Percentiles rank a stretch among this genome's conserved stretches.
phyloP scores from a whole-genome alignment of 2,113 vertebrate species.

The Eretmochelys imbricata region DNA sequence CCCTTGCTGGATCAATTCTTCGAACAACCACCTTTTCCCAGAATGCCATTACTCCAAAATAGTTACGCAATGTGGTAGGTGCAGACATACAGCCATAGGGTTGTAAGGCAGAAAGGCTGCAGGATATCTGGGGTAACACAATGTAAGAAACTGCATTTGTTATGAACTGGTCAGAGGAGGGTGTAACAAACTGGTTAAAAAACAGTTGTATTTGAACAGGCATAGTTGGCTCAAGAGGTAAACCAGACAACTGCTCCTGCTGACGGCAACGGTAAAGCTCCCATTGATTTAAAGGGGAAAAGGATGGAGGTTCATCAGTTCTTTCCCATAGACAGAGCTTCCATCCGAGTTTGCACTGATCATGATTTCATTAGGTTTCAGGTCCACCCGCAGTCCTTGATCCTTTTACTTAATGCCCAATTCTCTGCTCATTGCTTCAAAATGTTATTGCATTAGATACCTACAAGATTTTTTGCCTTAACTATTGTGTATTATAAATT shows the following conservation, averaged over 20 bases:
- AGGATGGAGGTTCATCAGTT: not conserved
- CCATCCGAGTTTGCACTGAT: fast-evolving
- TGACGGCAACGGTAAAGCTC: not conserved
- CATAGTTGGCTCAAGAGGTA: constrained; percentile 1
- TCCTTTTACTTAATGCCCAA: not conserved
- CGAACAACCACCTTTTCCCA: constrained; percentile 21
- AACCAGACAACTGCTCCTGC: not conserved
- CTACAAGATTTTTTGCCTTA: not conserved
- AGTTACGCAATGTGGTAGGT: not conserved
- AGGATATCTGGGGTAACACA: constrained; percentile 56
- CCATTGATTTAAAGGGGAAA: not conserved
- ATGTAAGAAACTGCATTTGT: constrained; percentile 70
- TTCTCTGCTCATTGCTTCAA: not conserved
- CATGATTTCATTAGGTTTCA: not conserved
- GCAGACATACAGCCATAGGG: constrained; percentile 50
- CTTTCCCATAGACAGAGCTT: not conserved
- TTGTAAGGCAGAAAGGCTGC: constrained; percentile 65
- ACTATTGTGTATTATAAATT: not conserved
- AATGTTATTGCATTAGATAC: not conserved
- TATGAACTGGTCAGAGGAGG: constrained; percentile 62
- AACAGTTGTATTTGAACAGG: constrained; percentile 45
- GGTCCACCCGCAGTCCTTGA: not conserved
- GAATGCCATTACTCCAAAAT: not conserved
- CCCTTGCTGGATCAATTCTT: not conserved
- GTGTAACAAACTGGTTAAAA: constrained; percentile 63